Base-by-base conservation (phyloP, 2,797 vertebrate genomes). In the Monodelphis domestica region DNA sequence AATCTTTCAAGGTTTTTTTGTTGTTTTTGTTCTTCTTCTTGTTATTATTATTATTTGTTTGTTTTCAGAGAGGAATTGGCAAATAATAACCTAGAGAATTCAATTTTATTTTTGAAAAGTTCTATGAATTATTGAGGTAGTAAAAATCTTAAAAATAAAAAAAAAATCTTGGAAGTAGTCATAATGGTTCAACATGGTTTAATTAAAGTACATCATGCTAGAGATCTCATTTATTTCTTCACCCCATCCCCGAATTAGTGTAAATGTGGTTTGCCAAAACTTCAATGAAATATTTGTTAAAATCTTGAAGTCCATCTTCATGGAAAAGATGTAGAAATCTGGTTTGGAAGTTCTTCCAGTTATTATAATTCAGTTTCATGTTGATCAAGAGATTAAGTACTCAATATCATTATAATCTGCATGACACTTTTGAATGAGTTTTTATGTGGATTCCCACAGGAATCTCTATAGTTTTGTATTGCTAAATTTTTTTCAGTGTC, bases 141-240 rank as follows among this genome's bases (percentile, higher is more conserved):
- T 70, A 17, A n/a, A n/a, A n/a, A n/a, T n/a, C n/a, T n/a, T n/a
- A n/a, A n/a, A n/a, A n/a, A n/a, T n/a, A n/a, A n/a, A n/a, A n/a
- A n/a, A n/a, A n/a, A n/a, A n/a, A n/a, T n/a, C n/a, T n/a, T n/a
- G 12, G 70, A 70, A 70, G 15, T n/a, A 33, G 7, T 17, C 33
- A 70, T 38, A 38, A n/a, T n/a, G 33, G 17, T 1, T 12, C 33
- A 38, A 33, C 14, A 38, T 38, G 14, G 3, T 33, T 38, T 70
- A 38, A n/a, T n/a, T 5, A 70, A 70, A n/a, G 33, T 33, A 38
- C 5, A 70, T 15, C 14, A n/a, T 38, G 0, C 0, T 0, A 6
- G 33, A 5, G 0, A n/a, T 5, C 14, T 17, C n/a, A n/a, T 70
- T 17, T 17, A 4, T 26, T 55, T 3, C 33, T 63, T 2, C 55